Evolutionary conservation across 2,888 invertebrate genomes (phyloP).

Genomic region (Folsomia candida): DNA sequence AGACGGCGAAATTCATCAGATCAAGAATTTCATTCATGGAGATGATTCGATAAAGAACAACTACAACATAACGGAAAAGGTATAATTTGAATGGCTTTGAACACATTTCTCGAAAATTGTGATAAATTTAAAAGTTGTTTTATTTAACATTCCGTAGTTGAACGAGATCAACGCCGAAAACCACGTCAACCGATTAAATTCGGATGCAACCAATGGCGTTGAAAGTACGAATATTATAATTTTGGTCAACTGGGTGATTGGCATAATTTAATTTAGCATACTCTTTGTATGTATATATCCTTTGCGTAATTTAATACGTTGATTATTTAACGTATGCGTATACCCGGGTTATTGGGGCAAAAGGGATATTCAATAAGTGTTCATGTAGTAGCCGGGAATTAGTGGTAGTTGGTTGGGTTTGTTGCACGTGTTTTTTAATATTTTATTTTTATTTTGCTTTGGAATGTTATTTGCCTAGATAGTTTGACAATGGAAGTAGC

Average conservation of each 20-base stretch:
- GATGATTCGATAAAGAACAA: constrained; percentile 43
- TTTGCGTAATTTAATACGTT: no score
- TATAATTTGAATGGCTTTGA: no score
- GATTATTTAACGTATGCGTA: no score
- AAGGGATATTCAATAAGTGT: no score
- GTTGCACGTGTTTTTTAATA: constrained; percentile 6
- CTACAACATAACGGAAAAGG: constrained; percentile 46
- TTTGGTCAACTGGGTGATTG: no score
- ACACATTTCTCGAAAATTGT: no score
- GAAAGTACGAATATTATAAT: constrained; percentile 38
- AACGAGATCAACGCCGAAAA: constrained; percentile 41
- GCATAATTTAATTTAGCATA: no score
- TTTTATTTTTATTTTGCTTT: constrained; percentile 4
- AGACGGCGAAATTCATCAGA: constrained; percentile 47
- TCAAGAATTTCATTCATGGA: constrained; percentile 47
- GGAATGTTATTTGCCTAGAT: neutral
- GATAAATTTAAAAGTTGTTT: no score
- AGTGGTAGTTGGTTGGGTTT: no score
- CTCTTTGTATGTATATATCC: no score
- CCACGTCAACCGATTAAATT: constrained; percentile 34
- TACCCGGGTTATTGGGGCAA: no score
- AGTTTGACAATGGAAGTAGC: constrained; percentile 18
- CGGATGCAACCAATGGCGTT: constrained; percentile 31
- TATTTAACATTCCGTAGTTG: neutral
- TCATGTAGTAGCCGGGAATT: no score